These are phyloP conservation scores for Cinclus cinclus DNA, from an alignment of 2,113 vertebrate genomes.

Conservation along the genomic window DNA sequence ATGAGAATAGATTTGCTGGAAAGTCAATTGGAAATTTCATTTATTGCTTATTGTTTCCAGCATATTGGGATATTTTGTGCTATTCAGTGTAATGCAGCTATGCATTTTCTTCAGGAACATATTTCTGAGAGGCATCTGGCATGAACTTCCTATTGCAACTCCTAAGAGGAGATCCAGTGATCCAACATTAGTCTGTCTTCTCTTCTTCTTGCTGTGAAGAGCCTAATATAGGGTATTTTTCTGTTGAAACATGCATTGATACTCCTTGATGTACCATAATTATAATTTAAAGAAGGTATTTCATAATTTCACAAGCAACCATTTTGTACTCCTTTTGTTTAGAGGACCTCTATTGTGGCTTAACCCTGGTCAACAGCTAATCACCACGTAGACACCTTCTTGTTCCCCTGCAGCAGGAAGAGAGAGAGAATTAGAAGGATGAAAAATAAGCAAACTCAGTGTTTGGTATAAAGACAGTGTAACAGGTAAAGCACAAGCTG, in stretches of 20 bases:
- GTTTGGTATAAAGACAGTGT: background rate
- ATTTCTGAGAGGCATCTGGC: constrained; percentile 18
- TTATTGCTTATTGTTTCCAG: constrained; percentile 71
- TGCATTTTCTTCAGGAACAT: background rate
- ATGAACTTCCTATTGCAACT: background rate
- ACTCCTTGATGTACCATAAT: background rate
- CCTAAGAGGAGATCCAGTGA: background rate
- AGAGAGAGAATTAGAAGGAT: background rate
- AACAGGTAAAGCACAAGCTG: background rate
- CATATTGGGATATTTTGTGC: constrained; percentile 63
- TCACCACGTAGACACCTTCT: accelerated
- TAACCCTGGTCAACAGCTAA: accelerated
- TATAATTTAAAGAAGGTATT: background rate
- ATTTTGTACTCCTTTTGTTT: background rate
- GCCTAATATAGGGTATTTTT: background rate
- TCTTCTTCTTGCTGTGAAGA: background rate
- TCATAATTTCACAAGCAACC: background rate
- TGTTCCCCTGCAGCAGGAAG: background rate
- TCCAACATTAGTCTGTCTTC: background rate
- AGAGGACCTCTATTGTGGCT: accelerated
- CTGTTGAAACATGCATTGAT: background rate
- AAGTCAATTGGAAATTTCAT: constrained; percentile 72
- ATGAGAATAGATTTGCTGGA: constrained; percentile 76
- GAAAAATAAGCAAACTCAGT: background rate
- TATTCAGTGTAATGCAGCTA: background rate